Evolutionary conservation across 2,113 vertebrate genomes (phyloP), one percentile per base, ranked within the genome.

Genomic region (Oreochromis aureus): DNA sequence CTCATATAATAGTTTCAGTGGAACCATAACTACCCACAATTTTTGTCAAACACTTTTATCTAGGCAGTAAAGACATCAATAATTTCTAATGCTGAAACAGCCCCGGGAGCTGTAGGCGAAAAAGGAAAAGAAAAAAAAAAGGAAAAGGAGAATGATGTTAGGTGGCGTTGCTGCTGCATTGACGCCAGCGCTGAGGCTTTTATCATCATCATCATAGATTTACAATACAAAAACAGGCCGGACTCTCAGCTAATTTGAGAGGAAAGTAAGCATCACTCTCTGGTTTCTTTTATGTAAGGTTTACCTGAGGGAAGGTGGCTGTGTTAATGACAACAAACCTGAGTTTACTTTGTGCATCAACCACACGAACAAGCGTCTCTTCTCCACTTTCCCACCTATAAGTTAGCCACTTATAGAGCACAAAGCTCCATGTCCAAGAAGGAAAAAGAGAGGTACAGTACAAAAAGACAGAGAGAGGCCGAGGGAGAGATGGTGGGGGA

Each of bases 61-160:
- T 59, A 80, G 90, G 87, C 92, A 92, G 92, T 90, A 89, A 94
- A 96, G 90, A 90, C 92, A 94, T 96, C 85, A 94, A 95, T 94
- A 92, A 94, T 94, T 95, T 91, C 89, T 95, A 87, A 93, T 86
- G 55, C 83, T 92, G 92, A 94, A 93, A 91, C 89, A 94, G 90
- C 95, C 91, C 82, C 80, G 12, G 90, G 92, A 94, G 92, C 83
- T 91, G 89, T 86, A 89, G 89, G 86, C 56, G 61, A 54, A 86
- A 83, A 82, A 44, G 80, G 58, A 46, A 84, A 85, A 82, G 85
- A 27, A 6, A 83, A 55, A 76, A 82, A 59, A 66, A 18, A 73
- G 39, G 39, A 84, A 54, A 61, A 78, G 32, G 78, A 83, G 83
- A 91, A 83, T 83, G 61, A 93, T 91, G 91, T 91, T 89, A 88